Percentiles rank a stretch among this genome's conserved stretches.
Evolutionary conservation across 1,140 invertebrate genomes (phyloP).

Genomic region (Camponotus pennsylvanicus): DNA sequence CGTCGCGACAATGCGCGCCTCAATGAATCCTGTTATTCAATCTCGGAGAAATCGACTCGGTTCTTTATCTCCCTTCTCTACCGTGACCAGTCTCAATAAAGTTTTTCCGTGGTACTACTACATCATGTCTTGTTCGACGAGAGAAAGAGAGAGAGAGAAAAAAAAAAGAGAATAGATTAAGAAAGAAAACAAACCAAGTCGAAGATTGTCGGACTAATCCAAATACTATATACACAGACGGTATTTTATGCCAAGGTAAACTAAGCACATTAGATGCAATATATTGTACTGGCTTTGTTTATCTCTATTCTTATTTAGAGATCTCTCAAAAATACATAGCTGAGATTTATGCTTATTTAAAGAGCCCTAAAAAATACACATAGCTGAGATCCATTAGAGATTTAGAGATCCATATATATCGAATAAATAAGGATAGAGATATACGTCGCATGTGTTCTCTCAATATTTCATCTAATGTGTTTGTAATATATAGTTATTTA

Average conservation of each 20-base stretch:
- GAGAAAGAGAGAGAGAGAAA: neutral
- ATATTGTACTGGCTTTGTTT: too few species aligned
- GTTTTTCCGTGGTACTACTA: slow-evolving; percentile 4
- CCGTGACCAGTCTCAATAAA: slow-evolving; percentile 20
- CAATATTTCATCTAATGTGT: too few species aligned
- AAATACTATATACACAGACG: neutral
- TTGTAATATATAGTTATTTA: too few species aligned
- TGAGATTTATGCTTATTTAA: neutral
- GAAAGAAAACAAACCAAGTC: neutral
- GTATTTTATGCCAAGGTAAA: neutral
- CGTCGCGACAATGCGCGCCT: slow-evolving; percentile 42
- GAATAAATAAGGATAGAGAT: neutral
- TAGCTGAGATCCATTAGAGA: neutral
- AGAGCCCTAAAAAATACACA: too few species aligned
- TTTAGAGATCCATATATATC: neutral
- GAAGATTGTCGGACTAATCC: slow-evolving; percentile 5
- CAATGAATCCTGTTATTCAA: slow-evolving; percentile 62
- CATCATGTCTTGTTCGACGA: neutral
- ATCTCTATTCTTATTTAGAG: too few species aligned
- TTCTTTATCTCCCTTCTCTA: slow-evolving; percentile 22
- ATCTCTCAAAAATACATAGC: neutral
- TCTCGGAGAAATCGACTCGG: slow-evolving; percentile 29
- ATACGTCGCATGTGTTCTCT: too few species aligned
- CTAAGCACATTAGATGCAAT: neutral
- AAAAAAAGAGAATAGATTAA: neutral